phyloP scores from a whole-genome alignment of 2,888 invertebrate species.

The Callyntrura guangdongensis region DNA sequence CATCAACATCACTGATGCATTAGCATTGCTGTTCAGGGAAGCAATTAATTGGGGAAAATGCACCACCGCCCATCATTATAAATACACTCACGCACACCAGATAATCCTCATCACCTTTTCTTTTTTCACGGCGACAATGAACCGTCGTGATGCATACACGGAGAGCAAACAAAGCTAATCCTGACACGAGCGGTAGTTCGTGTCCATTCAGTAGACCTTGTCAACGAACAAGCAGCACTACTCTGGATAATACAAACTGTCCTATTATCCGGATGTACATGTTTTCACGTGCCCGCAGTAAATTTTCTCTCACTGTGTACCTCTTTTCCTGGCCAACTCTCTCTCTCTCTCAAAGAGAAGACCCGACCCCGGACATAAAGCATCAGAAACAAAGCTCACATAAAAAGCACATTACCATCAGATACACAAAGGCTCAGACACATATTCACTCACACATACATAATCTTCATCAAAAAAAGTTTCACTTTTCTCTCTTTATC shows the following conservation, averaged over 20 bases:
- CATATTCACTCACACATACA: not conserved
- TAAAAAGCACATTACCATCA: not conserved
- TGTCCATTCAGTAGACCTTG: conserved; percentile 25
- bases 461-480: not conserved
- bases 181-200: conserved; percentile 32
- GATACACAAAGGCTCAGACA: not conserved
- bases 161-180: conserved; percentile 69
- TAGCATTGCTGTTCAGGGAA: not conserved
- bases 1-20: not conserved
- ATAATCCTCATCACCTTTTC: not conserved
- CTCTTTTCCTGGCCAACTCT: not conserved
- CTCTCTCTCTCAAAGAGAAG: too few species aligned
- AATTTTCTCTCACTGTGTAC: not conserved
- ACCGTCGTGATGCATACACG: not conserved
- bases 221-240: not conserved
- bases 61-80: conserved; percentile 74
- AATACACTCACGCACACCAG: not conserved
- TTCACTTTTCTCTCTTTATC: conserved; percentile 16
- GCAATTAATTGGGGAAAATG: conserved; percentile 58
- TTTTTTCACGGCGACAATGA: conserved; percentile 11
- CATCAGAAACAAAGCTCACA: too few species aligned
- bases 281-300: conserved; percentile 3
- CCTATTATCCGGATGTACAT: too few species aligned
- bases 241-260: too few species aligned
- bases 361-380: not conserved